Conservation (phyloP, 2,797 vertebrate species). For the Rhynchonycteris naso region DNA sequence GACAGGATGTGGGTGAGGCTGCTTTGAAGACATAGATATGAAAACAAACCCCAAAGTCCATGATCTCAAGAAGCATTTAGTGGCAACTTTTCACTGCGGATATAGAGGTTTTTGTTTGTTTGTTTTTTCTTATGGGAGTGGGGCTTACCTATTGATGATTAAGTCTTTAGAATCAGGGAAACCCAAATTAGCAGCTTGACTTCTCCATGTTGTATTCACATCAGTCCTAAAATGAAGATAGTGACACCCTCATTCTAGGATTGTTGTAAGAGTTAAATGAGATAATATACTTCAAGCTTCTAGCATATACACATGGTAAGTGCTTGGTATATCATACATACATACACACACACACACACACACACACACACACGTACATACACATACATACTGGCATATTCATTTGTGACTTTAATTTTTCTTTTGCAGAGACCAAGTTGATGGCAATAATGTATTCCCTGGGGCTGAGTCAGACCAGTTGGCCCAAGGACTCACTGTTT, state of each 20-base stretch:
- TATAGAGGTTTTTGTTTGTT: background rate
- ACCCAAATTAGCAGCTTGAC: background rate
- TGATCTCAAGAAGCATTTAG: background rate
- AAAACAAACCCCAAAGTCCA: background rate
- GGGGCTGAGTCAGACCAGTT: slow-evolving; percentile 69
- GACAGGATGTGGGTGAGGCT: background rate
- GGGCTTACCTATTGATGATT: background rate
- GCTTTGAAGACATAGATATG: background rate
- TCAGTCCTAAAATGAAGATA: slow-evolving; percentile 23
- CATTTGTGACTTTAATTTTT: background rate
- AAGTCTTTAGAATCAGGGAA: slow-evolving; percentile 7
- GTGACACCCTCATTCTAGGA: slow-evolving; percentile 15
- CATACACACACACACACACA: too few species aligned
- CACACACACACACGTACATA: background rate
- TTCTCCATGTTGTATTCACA: background rate
- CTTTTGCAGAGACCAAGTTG: slow-evolving; percentile 56
- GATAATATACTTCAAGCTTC: slow-evolving; percentile 22
- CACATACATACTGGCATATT: background rate
- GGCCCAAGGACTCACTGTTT: slow-evolving; percentile 36
- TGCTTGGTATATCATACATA: slow-evolving; percentile 1
- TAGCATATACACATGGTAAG: background rate
- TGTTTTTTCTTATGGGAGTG: background rate
- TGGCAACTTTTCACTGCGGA: background rate
- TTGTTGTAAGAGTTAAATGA: slow-evolving; percentile 42
- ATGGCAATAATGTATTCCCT: slow-evolving; percentile 58